Percentiles rank a stretch among this genome's conserved stretches.
Conservation (phyloP, 2,113 vertebrate genomes). For the Gallinago media region DNA sequence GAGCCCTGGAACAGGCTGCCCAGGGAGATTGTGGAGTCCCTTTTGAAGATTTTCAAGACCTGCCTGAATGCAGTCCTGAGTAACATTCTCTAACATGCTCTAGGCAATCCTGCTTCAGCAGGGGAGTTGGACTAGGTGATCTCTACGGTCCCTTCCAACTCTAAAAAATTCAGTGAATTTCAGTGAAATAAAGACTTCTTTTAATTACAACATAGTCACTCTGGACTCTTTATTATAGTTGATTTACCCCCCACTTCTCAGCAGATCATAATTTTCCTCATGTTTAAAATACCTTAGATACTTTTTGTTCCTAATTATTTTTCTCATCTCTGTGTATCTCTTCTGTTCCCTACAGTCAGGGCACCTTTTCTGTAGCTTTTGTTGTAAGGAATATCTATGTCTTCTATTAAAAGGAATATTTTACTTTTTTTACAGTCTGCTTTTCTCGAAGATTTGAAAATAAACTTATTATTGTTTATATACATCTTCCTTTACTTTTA, state of each 20-base stretch:
- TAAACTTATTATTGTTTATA: background rate
- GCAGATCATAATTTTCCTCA: background rate
- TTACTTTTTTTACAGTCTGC: background rate
- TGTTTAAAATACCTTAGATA: background rate
- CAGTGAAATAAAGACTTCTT: background rate
- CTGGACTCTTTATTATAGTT: background rate
- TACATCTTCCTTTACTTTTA: background rate
- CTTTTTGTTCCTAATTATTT: background rate
- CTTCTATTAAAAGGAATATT: background rate
- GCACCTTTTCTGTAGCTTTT: background rate
- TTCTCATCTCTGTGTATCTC: background rate
- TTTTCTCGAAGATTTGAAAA: background rate
- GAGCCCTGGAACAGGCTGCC: too few species aligned
- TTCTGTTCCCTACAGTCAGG: background rate
- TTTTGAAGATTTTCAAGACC: too few species aligned
- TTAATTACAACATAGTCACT: background rate
- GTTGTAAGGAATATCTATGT: background rate
- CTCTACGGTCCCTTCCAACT: too few species aligned
- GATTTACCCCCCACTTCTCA: background rate
- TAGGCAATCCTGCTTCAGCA: too few species aligned
- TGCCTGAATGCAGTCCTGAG: too few species aligned
- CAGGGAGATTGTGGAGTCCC: too few species aligned
- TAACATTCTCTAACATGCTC: too few species aligned
- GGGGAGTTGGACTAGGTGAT: too few species aligned
- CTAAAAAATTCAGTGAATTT: too few species aligned